Percentiles rank a stretch among this genome's conserved stretches.
phyloP scores from a whole-genome alignment of 2,797 vertebrate genomes.

The Malurus splendens region DNA sequence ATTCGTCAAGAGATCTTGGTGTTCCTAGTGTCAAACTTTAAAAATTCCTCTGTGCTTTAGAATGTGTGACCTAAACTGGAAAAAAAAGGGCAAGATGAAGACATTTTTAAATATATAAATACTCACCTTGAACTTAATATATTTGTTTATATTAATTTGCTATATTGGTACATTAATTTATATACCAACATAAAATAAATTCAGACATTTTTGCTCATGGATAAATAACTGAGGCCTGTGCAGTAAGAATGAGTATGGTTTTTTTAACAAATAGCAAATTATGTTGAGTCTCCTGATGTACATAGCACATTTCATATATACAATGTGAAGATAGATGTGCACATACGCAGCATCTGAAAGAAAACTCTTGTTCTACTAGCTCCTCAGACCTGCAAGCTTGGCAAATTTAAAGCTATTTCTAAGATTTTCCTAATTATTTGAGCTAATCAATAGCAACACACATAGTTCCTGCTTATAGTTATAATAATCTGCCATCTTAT shows the following conservation, averaged over 20 bases:
- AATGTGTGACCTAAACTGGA: not conserved
- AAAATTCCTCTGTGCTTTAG: not conserved
- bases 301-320: not conserved
- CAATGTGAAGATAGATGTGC: not conserved
- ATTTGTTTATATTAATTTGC: not conserved
- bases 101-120: not conserved
- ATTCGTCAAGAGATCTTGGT: not conserved
- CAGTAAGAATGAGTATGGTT: not conserved
- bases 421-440: not conserved
- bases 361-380: not conserved
- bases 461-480: not conserved
- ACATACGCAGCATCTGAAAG: not conserved
- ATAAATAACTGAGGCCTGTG: not conserved
- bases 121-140: not conserved
- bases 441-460: not conserved
- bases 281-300: not conserved
- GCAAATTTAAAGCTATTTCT: not conserved
- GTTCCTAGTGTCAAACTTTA: not conserved
- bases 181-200: not conserved
- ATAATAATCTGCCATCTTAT: not conserved
- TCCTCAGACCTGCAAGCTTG: not conserved
- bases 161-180: not conserved
- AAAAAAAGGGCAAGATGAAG: not conserved
- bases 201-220: not conserved
- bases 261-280: not conserved